Conservation (phyloP, 2,888 invertebrate species). For the Anthrax anthrax region DNA sequence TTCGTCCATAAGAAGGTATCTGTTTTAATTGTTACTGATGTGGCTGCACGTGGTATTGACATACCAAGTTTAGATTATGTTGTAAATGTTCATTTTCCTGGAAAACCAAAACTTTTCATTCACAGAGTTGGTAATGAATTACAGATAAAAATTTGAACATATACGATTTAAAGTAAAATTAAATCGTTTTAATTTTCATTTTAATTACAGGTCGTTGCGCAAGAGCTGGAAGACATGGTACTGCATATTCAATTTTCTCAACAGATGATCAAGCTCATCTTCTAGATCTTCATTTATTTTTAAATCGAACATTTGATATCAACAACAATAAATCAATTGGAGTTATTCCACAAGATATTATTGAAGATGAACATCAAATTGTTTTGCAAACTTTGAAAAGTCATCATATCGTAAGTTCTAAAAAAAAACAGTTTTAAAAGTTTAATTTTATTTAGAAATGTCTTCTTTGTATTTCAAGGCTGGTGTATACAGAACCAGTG, state of each 20-base stretch:
- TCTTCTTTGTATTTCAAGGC: slow-evolving; percentile 32
- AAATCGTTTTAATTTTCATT: too few relatives aligned
- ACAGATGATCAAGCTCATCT: slow-evolving; percentile 87
- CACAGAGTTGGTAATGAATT: slow-evolving; percentile 81
- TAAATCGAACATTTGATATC: slow-evolving; percentile 55
- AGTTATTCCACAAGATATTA: slow-evolving; percentile 57
- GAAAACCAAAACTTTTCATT: slow-evolving; percentile 92
- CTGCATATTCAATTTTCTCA: slow-evolving; percentile 78
- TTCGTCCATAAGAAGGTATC: slow-evolving; percentile 68
- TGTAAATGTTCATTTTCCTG: slow-evolving; percentile 94
- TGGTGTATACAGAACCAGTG: slow-evolving; percentile 55
- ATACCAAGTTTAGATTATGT: slow-evolving; percentile 92
- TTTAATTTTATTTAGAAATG: neutral
- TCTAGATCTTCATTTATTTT: slow-evolving; percentile 87
- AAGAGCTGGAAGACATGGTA: slow-evolving; percentile 82
- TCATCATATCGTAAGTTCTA: slow-evolving; percentile 55
- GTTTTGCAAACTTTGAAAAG: slow-evolving; percentile 60
- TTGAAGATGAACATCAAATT: slow-evolving; percentile 72
- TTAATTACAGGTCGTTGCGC: slow-evolving; percentile 65
- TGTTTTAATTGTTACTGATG: slow-evolving; percentile 88
- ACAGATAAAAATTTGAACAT: neutral
- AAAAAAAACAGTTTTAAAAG: slow-evolving; percentile 5
- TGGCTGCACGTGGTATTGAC: slow-evolving; percentile 96
- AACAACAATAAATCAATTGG: slow-evolving; percentile 40
- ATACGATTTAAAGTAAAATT: too few relatives aligned